Conservation (phyloP, 2,888 invertebrate genomes). For the Rhagium mordax region DNA sequence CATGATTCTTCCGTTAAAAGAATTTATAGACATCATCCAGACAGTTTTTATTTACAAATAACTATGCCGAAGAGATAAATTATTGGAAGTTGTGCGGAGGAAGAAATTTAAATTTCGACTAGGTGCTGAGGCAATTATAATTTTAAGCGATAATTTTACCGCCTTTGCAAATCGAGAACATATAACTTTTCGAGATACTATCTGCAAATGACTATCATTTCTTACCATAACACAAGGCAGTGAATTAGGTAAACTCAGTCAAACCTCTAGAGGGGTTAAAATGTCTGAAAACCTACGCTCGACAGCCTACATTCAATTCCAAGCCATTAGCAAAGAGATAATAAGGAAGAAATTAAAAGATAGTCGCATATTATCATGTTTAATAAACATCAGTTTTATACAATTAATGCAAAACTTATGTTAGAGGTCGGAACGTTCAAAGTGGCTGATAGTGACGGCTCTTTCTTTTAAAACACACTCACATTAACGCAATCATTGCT, state of each 20-base stretch:
- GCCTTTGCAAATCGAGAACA: constrained; percentile 9
- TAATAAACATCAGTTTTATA: constrained; percentile 52
- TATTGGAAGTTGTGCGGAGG: constrained; percentile 4
- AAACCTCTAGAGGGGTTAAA: constrained; percentile 15
- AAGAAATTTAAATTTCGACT: constrained; percentile 1
- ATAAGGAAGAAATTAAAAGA: constrained; percentile 59
- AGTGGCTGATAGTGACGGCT: constrained; percentile 39
- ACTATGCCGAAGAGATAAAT: background rate
- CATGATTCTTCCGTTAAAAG: background rate
- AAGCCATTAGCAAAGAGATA: constrained; percentile 47
- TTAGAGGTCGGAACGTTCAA: constrained; percentile 53
- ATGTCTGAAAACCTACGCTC: constrained; percentile 21
- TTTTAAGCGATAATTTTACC: constrained; percentile 14
- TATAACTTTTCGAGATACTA: constrained; percentile 20
- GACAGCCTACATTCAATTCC: constrained; percentile 37
- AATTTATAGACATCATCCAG: background rate
- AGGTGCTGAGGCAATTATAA: background rate
- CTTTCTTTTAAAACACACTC: constrained; percentile 15
- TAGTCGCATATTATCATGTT: constrained; percentile 51
- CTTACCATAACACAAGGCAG: background rate
- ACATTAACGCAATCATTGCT: background rate
- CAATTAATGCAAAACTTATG: constrained; percentile 55
- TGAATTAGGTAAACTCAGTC: background rate
- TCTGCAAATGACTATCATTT: background rate
- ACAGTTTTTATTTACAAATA: constrained; percentile 1